Evolutionary conservation across 2,797 vertebrate species (phyloP), one percentile per base, ranked within the genome.

Genomic region (Dendrocincla fuliginosa): DNA sequence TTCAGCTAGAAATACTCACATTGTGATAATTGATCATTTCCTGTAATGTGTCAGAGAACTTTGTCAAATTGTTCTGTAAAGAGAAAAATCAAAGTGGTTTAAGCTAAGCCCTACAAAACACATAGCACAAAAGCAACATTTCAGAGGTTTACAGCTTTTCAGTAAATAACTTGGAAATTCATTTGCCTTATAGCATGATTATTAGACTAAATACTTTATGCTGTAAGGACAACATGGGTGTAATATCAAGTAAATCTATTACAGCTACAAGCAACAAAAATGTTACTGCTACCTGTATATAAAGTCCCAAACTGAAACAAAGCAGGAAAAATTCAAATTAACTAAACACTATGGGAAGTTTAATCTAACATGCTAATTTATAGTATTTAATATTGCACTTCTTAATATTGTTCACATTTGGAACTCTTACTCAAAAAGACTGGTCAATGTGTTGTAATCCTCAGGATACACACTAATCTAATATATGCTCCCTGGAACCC

Each of bases 1-100:
- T 86, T 81, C 77, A 81, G 41, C 65, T 79, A 86, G 27, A 93
- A 89, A 94, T 57, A 98, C 98, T 93, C 98, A 99, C 99, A 95
- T 98, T 99, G 97, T 99, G 99, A 96, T 99, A 99, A 98, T 99
- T 99, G 97, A 99, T 99, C 99, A 99, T 99, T 97, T 99, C 99
- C 95, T 99, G 99, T 86, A 99, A 98, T 73, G 98, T 99, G 93
- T 99, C 99, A 1, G 99, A 99, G 98, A 99, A 99, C 96, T 99
- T 99, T 8, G 98, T 98, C 97, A 99, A 98, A 95, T 98, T 99
- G 76, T 98, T 98, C 99, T 99, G 97, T 84, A 92, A 93, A 89
- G 82, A 96, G 12, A 78, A 88, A 25, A 96, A 85, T 22, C 32
- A n/a, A 83, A 83, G 6, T 35, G 10, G 6, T 57, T 86, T 42